A percentile compares a stretch with the other conserved stretches of the same genome.
These are phyloP conservation scores for Rhopilema esculentum DNA, from an alignment of 30 jellyfish, hydroid and myxozoan genomes.

Conservation along the genomic window DNA sequence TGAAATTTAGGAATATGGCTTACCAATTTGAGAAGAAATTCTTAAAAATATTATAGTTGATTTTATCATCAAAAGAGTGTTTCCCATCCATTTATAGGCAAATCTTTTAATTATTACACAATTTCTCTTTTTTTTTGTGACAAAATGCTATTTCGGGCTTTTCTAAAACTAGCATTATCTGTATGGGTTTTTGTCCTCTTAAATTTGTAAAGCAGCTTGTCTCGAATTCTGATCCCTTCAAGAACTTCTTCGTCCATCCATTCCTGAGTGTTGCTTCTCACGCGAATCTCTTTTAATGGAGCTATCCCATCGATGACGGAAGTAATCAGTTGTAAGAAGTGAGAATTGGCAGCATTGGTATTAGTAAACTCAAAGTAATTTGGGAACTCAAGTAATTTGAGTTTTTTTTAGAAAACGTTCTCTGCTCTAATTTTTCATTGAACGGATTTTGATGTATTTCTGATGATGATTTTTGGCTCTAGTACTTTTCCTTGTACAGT, in stretches of 20 bases:
- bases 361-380: constrained; percentile 4
- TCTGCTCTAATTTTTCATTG: not conserved
- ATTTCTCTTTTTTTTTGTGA: not conserved
- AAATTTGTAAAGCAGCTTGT: constrained; percentile 10
- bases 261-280: constrained; percentile 39
- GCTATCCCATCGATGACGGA: constrained; percentile 28
- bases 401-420: not conserved
- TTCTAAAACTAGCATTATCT: not conserved
- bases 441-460: not conserved
- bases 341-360: constrained; percentile 40
- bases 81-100: no score
- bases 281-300: constrained; percentile 40
- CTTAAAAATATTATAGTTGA: no score
- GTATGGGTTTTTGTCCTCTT: constrained; percentile 8
- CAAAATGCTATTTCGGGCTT: not conserved
- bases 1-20: no score
- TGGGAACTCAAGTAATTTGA: not conserved
- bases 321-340: constrained; percentile 17
- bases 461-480: constrained; percentile 16
- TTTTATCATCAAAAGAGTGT: no score
- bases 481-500: constrained; percentile 32
- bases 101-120: not conserved
- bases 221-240: constrained; percentile 31
- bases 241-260: constrained; percentile 41
- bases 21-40: no score